These are phyloP conservation scores for Prunella himalayana DNA, from an alignment of 2,113 vertebrate species.

Conservation along the genomic window DNA sequence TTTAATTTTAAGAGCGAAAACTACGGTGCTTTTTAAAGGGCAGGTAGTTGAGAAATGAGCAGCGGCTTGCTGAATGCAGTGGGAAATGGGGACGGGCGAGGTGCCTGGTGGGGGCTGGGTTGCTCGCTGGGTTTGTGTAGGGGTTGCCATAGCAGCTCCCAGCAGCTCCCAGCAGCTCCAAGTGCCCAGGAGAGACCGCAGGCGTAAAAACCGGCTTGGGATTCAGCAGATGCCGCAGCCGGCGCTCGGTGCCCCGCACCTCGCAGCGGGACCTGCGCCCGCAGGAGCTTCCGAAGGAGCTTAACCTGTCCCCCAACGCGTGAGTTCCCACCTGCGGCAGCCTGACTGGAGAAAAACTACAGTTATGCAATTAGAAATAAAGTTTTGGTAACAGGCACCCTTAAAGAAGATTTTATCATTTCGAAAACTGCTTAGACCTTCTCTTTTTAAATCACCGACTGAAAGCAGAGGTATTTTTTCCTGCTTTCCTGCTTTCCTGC, in stretches of 20 bases:
- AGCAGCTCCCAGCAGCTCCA: neutral
- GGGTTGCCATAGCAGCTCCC: conserved; percentile 36
- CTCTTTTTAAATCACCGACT: neutral
- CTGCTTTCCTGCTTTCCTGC: too few species aligned
- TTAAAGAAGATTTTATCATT: neutral
- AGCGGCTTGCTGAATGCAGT: neutral
- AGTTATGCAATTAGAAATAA: neutral
- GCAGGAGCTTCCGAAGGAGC: neutral
- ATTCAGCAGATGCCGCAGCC: neutral
- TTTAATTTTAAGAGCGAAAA: neutral
- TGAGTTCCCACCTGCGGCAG: neutral
- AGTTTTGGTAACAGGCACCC: neutral
- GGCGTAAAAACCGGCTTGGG: neutral
- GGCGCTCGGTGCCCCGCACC: rapidly evolving
- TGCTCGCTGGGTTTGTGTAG: conserved; percentile 12
- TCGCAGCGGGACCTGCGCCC: neutral
- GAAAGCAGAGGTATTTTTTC: neutral
- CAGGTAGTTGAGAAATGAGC: neutral
- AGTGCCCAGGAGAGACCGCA: neutral
- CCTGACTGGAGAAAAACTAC: neutral
- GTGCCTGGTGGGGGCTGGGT: neutral
- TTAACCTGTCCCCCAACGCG: rapidly evolving
- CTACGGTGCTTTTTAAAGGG: neutral
- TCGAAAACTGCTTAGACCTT: neutral
- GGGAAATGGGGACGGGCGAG: neutral